Percentiles rank a stretch among this genome's conserved stretches.
Conservation (phyloP, 2,113 vertebrate genomes). For the Gila orcuttii region DNA sequence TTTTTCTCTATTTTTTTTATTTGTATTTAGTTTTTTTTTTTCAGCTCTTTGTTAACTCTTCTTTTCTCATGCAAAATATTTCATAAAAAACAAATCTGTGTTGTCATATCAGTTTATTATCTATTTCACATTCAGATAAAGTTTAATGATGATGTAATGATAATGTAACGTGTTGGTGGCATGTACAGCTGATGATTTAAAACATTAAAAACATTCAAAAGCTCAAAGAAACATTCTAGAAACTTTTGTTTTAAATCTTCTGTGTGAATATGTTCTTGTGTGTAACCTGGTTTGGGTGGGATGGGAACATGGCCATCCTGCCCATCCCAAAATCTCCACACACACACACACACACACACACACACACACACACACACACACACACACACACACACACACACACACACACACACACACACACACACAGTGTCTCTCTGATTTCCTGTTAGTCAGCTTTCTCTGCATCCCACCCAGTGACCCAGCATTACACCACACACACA, state of each 20-base stretch:
- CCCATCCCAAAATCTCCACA: not conserved
- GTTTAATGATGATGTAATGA: not conserved
- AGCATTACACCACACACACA: not conserved
- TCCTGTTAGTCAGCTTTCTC: conserved; percentile 70
- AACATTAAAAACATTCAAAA: not conserved
- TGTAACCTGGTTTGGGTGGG: conserved; percentile 20
- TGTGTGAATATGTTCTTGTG: not conserved
- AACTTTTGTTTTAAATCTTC: not conserved
- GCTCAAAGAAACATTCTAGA: not conserved
- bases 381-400: conserved; percentile 33
- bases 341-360: conserved; percentile 55
- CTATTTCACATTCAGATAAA: not conserved
- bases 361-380: conserved; percentile 45
- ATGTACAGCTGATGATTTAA: not conserved
- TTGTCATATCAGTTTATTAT: not conserved
- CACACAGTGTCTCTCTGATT: conserved; percentile 60
- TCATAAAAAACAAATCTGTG: not conserved
- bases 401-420: too few species aligned
- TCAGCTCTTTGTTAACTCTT: too few species aligned
- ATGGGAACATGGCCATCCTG: conserved; percentile 32
- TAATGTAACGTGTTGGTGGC: not conserved
- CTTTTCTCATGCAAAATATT: too few species aligned
- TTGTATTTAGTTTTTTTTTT: too few species aligned
- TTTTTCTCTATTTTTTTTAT: too few species aligned
- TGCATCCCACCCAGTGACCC: conserved; percentile 48